phyloP scores from a whole-genome alignment of 2,113 vertebrate genomes.

The Callithrix jacchus region DNA sequence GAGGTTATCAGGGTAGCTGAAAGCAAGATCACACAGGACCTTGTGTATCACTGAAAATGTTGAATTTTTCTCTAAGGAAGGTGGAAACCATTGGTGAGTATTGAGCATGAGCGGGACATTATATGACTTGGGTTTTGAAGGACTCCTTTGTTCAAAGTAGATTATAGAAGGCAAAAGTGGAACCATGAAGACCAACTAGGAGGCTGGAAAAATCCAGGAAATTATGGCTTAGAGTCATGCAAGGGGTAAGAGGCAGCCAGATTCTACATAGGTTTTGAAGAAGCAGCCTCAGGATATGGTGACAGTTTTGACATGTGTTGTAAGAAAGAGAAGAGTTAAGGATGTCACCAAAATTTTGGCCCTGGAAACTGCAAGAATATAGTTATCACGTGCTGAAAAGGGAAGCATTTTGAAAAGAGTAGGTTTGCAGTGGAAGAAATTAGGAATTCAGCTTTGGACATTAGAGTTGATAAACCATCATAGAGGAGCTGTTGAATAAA shows the following conservation, averaged over 20 bases:
- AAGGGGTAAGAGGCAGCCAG: background rate
- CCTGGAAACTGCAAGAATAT: background rate
- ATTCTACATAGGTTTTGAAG: background rate
- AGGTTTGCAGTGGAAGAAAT: background rate
- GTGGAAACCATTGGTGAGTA: background rate
- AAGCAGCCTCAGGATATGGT: background rate
- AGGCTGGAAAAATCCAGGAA: background rate
- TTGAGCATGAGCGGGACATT: background rate
- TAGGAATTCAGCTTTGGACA: background rate
- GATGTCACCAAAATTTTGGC: background rate
- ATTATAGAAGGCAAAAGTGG: background rate
- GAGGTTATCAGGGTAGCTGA: background rate
- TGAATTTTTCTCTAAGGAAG: constrained; percentile 3
- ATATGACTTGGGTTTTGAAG: background rate
- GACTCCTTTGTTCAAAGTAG: background rate
- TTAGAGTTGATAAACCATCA: background rate
- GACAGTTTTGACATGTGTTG: background rate
- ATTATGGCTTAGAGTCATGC: background rate
- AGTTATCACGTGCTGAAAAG: background rate
- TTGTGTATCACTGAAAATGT: background rate
- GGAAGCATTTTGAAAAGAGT: background rate
- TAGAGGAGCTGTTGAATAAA: background rate
- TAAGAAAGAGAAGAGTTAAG: background rate
- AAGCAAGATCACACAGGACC: background rate
- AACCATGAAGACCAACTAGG: background rate